A percentile compares a stretch with the other conserved stretches of the same genome.
Conservation (phyloP, 2,797 vertebrate genomes). For the Peromyscus attwateri region DNA sequence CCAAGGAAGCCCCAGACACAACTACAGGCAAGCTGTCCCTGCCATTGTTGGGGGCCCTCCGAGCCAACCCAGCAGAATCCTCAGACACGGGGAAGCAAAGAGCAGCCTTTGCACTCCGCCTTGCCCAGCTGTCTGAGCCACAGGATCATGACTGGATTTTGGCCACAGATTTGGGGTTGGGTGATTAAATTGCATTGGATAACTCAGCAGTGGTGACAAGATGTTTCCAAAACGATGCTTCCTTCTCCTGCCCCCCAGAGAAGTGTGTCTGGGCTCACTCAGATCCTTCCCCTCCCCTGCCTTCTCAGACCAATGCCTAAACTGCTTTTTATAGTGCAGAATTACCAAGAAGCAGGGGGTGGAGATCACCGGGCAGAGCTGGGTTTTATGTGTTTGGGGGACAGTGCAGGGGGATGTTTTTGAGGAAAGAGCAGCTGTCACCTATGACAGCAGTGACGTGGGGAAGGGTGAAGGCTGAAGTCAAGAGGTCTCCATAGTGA, state of each 20-base stretch:
- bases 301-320: slow-evolving; percentile 38
- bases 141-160: neutral
- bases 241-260: neutral
- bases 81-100: neutral
- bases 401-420: neutral
- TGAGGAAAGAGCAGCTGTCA: neutral
- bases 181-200: neutral
- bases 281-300: neutral
- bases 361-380: neutral
- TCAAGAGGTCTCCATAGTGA: neutral
- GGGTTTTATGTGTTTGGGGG: neutral
- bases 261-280: neutral
- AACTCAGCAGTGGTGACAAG: neutral
- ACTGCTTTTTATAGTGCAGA: neutral
- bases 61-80: neutral
- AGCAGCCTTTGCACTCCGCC: neutral
- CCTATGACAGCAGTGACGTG: neutral
- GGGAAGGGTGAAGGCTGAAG: neutral
- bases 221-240: neutral
- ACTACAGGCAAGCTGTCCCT: neutral
- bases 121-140: neutral
- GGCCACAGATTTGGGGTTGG: neutral
- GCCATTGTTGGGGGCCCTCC: neutral
- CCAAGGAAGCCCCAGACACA: neutral
- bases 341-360: slow-evolving; percentile 5